Evolutionary conservation across 2,797 vertebrate species (phyloP), one percentile per base, ranked within the genome.

Genomic region (Antennarius maculatus): DNA sequence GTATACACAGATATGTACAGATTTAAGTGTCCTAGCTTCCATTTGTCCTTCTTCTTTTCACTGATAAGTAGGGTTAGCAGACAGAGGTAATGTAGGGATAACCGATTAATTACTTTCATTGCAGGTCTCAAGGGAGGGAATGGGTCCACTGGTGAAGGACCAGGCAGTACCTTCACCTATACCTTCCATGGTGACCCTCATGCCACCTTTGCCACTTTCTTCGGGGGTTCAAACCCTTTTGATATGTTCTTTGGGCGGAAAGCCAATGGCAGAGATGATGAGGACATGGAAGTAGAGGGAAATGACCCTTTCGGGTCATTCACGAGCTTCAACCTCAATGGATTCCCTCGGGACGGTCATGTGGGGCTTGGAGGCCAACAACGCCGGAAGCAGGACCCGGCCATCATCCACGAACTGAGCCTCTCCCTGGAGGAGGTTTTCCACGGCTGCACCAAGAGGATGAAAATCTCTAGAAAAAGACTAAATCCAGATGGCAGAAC

Each of bases 101-200:
- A 68, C 51, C 34, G 10, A 67, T 60, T 10, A 66, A 10, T 65
- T 6, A 50, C 73, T 67, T 77, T 8, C 80, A 41, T 66, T 29
- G 0, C 31, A 99, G 97, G 97, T 48, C 92, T 99, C 41, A 99
- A 99, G 91, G 97, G 96, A 88, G 97, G 97, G 88, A 94, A 91
- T 62, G 96, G 95, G 41, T 85, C 92, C 2, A 54, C 85, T 1
- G 92, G 91, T 9, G 97, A 99, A 15, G 97, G 96, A 23, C 98
- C 96, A 63, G 95, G 95, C 52, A 95, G 93, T 74, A 97, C 94
- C 79, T 98, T 96, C 89, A 95, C 95, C 50, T 99, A 99, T 87
- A 97, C 96, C 34, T 99, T 99, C 90, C 98, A 99, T 0, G 98
- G 98, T 0, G 97, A 99, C 79, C 98, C 97, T n/a, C 97, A 99